Conservation (phyloP, 2,888 invertebrate genomes). For the Tetranychus piercei region DNA sequence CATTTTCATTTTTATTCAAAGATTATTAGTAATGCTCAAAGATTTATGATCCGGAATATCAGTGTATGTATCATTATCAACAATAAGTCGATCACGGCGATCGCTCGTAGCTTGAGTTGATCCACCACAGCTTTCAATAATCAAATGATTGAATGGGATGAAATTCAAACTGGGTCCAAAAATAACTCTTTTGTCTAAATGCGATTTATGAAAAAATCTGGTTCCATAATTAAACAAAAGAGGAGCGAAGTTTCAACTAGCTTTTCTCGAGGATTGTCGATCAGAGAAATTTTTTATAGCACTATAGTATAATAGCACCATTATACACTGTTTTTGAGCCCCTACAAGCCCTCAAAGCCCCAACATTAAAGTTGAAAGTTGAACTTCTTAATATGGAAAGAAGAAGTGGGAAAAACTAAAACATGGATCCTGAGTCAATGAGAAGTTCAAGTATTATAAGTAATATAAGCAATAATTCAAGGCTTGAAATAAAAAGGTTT, state of each 20-base stretch:
- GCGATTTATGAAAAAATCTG: neutral
- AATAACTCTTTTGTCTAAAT: constrained; percentile 1
- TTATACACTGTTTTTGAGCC: too few relatives aligned
- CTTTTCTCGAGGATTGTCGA: too few relatives aligned
- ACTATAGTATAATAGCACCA: too few relatives aligned
- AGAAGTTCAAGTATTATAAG: neutral
- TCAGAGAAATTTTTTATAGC: too few relatives aligned
- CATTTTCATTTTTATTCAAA: constrained; percentile 6
- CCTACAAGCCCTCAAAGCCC: too few relatives aligned
- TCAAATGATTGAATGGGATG: neutral
- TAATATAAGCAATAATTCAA: too few relatives aligned
- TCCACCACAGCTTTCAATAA: constrained; percentile 7
- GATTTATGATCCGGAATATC: neutral
- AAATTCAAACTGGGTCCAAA: neutral
- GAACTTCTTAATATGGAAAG: too few relatives aligned
- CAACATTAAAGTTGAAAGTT: too few relatives aligned
- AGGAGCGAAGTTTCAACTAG: too few relatives aligned
- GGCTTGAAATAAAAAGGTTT: too few relatives aligned
- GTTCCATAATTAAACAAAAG: too few relatives aligned
- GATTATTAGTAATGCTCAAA: neutral
- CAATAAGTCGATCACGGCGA: neutral
- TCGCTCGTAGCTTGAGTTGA: neutral
- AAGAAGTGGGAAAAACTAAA: neutral
- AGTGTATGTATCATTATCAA: neutral
- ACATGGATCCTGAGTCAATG: neutral